phyloP scores from a whole-genome alignment of 2,113 vertebrate species.

The Bubo blakistoni region DNA sequence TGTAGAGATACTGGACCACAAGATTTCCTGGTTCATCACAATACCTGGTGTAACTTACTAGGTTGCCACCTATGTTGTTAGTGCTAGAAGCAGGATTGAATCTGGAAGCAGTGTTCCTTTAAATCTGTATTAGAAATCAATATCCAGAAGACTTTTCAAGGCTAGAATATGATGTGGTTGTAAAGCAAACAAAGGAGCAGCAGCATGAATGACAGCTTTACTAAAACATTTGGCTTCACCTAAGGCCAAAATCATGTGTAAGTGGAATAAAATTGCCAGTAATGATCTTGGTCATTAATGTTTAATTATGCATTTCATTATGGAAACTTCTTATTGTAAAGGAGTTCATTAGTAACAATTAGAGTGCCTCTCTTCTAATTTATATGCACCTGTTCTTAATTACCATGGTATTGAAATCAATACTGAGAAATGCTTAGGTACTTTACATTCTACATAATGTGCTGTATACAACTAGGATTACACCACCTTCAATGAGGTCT shows the following conservation, averaged over 20 bases:
- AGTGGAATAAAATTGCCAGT: slow-evolving; percentile 58
- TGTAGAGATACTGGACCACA: background rate
- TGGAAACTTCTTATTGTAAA: slow-evolving; percentile 63
- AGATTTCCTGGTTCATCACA: background rate
- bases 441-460: background rate
- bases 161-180: background rate
- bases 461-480: background rate
- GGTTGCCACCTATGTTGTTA: background rate
- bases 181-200: slow-evolving; percentile 18
- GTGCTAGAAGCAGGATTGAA: background rate
- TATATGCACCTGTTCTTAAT: slow-evolving; percentile 68
- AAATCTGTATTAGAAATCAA: background rate
- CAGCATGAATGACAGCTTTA: slow-evolving; percentile 5
- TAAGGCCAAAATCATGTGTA: slow-evolving; percentile 51
- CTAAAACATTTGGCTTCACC: slow-evolving; percentile 44
- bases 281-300: slow-evolving; percentile 64
- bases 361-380: slow-evolving; percentile 56
- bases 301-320: slow-evolving; percentile 74
- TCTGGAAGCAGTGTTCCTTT: background rate
- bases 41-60: background rate
- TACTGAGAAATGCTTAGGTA: slow-evolving; percentile 44
- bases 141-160: background rate
- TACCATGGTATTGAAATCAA: slow-evolving; percentile 53
- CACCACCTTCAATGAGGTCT: background rate
- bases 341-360: slow-evolving; percentile 68